Evolutionary conservation across 2,113 vertebrate genomes (phyloP), one percentile per base, ranked within the genome.

Genomic region (Recurvirostra avosetta): DNA sequence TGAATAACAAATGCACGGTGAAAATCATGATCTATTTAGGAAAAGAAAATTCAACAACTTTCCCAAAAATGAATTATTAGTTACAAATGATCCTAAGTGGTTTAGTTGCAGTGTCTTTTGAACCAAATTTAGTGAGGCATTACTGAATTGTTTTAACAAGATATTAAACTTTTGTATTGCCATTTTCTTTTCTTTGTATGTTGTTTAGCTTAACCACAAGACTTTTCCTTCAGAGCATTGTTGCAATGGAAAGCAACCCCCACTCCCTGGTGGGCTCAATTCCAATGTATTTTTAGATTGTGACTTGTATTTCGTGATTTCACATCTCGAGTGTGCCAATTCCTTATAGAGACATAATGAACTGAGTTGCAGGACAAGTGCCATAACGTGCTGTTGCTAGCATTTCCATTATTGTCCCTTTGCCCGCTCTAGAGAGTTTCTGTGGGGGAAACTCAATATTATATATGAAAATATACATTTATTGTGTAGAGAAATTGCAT

Each of bases 301-400:
- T 77, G 67, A 56, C 40, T 93, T 93, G 80, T 83, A 89, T 92
- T 97, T 95, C 55, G 43, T 95, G 49, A 95, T 95, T 94, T 92
- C 36, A 86, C 65, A 58, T 93, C 86, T 92, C 0, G 0, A 88
- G 19, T 74, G 67, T 72, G 61, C 38, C 66, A 82, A 41, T 91
- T 94, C 96, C 95, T 97, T 95, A 97, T 91, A 96, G 65, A 97
- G 94, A 96, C 94, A 96, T 89, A 94, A 95, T 1, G 8, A 94
- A 91, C 49, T 30, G 20, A 84, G 56, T 70, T 91, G 62, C 52
- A 88, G 52, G 12, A 59, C 34, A 86, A 94, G 18, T 68, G 72
- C 41, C 61, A 63, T 65, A 80, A 74, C 2, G 2, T 7, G 81
- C 63, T 61, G 67, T 53, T n/a, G 15, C 30, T 72, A 66, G 15